A percentile compares a stretch with the other conserved stretches of the same genome.
Conservation (phyloP, 2,888 invertebrate genomes). For the Mongoloraphidia duomilia region DNA sequence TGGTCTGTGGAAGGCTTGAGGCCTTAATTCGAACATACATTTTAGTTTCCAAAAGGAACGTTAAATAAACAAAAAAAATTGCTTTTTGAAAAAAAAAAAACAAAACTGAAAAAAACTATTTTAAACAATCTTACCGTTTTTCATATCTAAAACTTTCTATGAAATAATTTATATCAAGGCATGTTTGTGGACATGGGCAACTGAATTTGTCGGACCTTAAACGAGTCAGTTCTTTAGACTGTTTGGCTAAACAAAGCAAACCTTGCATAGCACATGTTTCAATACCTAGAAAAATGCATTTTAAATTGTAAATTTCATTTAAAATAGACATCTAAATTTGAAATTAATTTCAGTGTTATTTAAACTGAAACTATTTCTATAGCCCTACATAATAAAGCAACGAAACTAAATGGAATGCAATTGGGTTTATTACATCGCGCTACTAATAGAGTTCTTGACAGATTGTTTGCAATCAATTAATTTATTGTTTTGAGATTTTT, state of each 20-base stretch:
- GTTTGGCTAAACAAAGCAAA: constrained; percentile 35
- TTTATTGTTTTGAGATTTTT: no score
- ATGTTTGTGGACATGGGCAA: constrained; percentile 32
- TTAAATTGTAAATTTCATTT: neutral
- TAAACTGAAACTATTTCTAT: no score
- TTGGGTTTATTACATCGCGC: no score
- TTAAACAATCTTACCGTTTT: constrained; percentile 23
- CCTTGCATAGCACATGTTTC: constrained; percentile 35
- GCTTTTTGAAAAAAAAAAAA: neutral
- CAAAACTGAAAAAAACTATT: neutral
- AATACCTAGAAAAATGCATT: constrained; percentile 25
- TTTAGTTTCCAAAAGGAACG: neutral
- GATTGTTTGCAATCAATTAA: no score
- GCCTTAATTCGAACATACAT: no score
- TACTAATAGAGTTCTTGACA: no score
- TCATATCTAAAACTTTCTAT: constrained; percentile 26
- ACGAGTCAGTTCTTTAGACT: constrained; percentile 25
- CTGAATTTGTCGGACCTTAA: constrained; percentile 22
- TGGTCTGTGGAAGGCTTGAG: no score
- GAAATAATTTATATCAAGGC: constrained; percentile 29
- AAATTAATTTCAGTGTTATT: no score
- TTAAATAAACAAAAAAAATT: neutral
- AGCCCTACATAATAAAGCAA: neutral
- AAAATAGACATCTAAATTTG: no score
- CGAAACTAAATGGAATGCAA: no score